Conservation (phyloP, 64 coral and sea anemone genomes). For the Montipora sp. region DNA sequence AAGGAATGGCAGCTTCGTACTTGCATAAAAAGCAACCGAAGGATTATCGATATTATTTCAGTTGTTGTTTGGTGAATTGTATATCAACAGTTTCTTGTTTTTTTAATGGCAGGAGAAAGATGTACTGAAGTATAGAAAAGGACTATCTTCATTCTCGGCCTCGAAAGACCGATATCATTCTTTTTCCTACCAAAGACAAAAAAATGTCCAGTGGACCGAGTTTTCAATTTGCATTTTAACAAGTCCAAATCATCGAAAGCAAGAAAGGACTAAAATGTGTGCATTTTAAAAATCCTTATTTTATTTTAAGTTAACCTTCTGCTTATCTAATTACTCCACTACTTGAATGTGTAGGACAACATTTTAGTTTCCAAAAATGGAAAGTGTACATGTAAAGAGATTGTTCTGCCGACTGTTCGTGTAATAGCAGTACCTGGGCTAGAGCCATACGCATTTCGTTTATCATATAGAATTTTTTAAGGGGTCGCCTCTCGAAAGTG, state of each 20-base stretch:
- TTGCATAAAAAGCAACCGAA: too few relatives aligned
- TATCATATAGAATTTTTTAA: neutral
- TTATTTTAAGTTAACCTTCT: neutral
- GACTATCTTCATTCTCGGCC: neutral
- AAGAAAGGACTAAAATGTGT: neutral
- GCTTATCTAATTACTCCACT: neutral
- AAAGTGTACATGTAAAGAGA: neutral
- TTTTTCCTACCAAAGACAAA: neutral
- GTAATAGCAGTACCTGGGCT: neutral
- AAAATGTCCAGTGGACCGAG: neutral
- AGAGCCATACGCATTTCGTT: neutral
- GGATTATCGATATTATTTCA: too few relatives aligned
- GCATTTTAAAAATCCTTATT: neutral
- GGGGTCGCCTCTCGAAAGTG: too few relatives aligned
- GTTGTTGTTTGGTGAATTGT: neutral
- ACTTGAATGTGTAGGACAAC: neutral
- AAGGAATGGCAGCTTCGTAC: neutral
- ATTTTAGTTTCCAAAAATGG: neutral
- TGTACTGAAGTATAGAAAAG: slow-evolving; percentile 52
- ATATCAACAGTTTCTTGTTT: neutral
- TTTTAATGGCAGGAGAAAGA: slow-evolving; percentile 45
- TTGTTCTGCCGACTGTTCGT: neutral
- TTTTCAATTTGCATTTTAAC: neutral
- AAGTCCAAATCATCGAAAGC: neutral
- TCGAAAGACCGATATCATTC: neutral